phyloP scores from a whole-genome alignment of 2,888 invertebrate genomes.

The Coenonympha arcania region DNA sequence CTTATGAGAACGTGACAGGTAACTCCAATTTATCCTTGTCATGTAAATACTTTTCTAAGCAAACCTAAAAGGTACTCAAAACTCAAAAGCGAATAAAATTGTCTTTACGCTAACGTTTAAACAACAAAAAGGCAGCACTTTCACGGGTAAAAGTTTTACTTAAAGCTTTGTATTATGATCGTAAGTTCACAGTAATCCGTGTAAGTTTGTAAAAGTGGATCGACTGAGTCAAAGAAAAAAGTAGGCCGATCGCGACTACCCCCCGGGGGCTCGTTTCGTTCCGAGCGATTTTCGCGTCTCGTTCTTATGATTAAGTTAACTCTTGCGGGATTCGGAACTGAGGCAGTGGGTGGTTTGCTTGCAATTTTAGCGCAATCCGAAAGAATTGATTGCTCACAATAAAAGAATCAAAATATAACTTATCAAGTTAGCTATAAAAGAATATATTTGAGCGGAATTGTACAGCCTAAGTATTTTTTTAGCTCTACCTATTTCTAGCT shows the following conservation, averaged over 20 bases:
- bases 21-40: too few relatives aligned
- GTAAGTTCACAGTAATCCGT: constrained; percentile 53
- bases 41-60: neutral
- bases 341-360: constrained; percentile 35
- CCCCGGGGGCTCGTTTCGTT: constrained; percentile 63
- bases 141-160: constrained; percentile 46
- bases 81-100: constrained; percentile 30
- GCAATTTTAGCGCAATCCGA: constrained; percentile 38
- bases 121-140: constrained; percentile 47
- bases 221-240: constrained; percentile 41
- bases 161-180: constrained; percentile 39
- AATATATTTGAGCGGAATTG: too few relatives aligned
- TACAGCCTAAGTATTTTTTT: too few relatives aligned
- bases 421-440: too few relatives aligned
- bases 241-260: constrained; percentile 51
- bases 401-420: constrained; percentile 16
- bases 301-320: constrained; percentile 71
- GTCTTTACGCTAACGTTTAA: constrained; percentile 40
- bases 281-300: constrained; percentile 66
- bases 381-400: constrained; percentile 37
- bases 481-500: too few relatives aligned
- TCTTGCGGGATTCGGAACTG: constrained; percentile 57
- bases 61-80: constrained; percentile 2
- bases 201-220: constrained; percentile 41
- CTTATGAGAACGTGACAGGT: too few relatives aligned